Conservation (phyloP, 2,113 vertebrate species). For the Porphyrio hochstetteri region DNA sequence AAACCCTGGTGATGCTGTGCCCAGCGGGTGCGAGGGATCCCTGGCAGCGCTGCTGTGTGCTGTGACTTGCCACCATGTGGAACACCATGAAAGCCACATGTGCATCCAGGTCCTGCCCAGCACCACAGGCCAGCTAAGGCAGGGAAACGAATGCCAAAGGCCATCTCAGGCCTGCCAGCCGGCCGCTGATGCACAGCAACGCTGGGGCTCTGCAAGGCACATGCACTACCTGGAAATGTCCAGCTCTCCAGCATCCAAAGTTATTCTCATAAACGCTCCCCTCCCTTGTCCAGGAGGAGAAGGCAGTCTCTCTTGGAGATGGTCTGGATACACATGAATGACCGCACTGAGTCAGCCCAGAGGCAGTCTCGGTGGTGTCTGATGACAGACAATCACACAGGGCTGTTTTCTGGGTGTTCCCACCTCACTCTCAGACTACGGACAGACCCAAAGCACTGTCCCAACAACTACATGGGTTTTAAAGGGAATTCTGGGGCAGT, state of each 20-base stretch:
- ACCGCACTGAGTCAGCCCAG: neutral
- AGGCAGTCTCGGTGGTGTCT: neutral
- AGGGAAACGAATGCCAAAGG: neutral
- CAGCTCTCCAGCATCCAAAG: neutral
- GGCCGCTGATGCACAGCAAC: neutral
- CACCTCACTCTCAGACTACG: neutral
- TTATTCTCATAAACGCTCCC: neutral
- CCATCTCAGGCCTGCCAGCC: neutral
- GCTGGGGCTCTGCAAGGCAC: neutral
- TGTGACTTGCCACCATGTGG: neutral
- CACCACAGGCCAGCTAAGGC: neutral
- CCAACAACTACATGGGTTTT: neutral
- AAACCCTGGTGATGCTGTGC: neutral
- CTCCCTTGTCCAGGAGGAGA: neutral
- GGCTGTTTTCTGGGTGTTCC: neutral
- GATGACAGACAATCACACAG: neutral
- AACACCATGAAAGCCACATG: neutral
- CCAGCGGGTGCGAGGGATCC: accelerated
- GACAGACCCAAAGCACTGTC: neutral
- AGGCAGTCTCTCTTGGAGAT: neutral
- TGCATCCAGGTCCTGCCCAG: neutral
- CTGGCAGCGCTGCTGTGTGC: neutral
- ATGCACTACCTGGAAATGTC: neutral
- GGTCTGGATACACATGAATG: neutral
- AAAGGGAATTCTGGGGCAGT: neutral